Base-by-base conservation (phyloP, 2,888 invertebrate genomes). In the Apocheima hispidaria region DNA sequence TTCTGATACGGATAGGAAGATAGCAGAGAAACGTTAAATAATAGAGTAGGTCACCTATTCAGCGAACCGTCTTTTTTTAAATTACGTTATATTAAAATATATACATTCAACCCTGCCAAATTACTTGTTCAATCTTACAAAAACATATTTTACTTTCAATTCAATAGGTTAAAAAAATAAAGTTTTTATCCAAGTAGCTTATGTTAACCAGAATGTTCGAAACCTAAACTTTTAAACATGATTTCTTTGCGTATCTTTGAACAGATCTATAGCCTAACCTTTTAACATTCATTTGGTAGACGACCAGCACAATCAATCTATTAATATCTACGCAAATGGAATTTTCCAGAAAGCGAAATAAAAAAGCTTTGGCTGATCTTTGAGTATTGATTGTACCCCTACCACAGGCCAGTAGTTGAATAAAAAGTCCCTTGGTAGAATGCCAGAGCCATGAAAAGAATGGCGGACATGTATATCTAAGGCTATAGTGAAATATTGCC, bases 361-460 rank as follows among this genome's bases (percentile, higher is more conserved):
- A 77, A 81, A 78, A 80, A 79, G 77, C 80, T 82, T 79, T 83
- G 82, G 77, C 71, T 78, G 81, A 60, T 66, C 49, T 62, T 76
- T 73, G 74, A 82, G 82, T 89, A 89, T 89, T 87, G 89, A 91
- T 91, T 89, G 88, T 84, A 74, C 79, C 81, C 81, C 79, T 66
- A 74, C 83, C 80, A 82, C 78, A 78, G 81, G 82, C 83, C 82
- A 86, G 83, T 87, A 84, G 82, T 85, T 83, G 79, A 84, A 87
- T 88, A 90, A 89, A 88, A 88, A 87, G 81, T 77, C 81, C 79
- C 79, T 90, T 91, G 91, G 88, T 88, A 87, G 81, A 85, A 88
- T 89, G 90, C 90, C 89, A 90, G 81, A 70, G 68, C 78, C 78
- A 82, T 86, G 86, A 84, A 88, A 88, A 88, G 85, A 89, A 88